Evolutionary conservation across 2,888 invertebrate genomes (phyloP).

Genomic region (Habrosyne pyritoides): DNA sequence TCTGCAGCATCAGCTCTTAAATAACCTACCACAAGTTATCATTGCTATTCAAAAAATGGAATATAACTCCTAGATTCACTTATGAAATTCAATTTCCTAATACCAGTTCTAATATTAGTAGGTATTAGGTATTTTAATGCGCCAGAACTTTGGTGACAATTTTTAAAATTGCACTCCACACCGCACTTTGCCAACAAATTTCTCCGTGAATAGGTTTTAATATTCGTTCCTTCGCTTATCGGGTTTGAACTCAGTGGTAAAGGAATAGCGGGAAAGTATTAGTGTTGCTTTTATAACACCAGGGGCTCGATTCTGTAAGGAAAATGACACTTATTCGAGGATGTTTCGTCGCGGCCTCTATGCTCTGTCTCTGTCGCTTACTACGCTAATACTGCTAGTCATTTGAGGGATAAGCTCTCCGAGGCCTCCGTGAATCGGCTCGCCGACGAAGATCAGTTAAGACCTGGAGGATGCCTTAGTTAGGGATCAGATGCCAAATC

Average conservation of each 20-base stretch:
- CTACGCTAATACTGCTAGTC: too few relatives aligned
- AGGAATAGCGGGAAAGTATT: slow-evolving; percentile 15
- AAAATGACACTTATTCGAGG: too few relatives aligned
- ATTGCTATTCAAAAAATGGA: not conserved
- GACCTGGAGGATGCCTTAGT: too few relatives aligned
- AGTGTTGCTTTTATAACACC: slow-evolving; percentile 11
- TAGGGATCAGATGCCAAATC: too few relatives aligned
- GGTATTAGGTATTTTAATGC: not conserved
- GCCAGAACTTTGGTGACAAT: slow-evolving; percentile 30
- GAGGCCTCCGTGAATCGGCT: too few relatives aligned
- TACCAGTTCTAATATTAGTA: not conserved
- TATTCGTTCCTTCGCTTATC: slow-evolving; percentile 44
- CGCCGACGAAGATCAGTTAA: too few relatives aligned
- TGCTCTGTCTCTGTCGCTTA: too few relatives aligned
- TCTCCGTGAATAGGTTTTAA: slow-evolving; percentile 49
- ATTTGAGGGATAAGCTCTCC: too few relatives aligned
- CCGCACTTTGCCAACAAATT: slow-evolving; percentile 39
- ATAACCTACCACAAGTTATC: too few relatives aligned
- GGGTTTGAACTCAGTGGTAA: slow-evolving; percentile 13
- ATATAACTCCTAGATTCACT: not conserved
- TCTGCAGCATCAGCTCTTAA: too few relatives aligned
- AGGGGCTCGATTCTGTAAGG: too few relatives aligned
- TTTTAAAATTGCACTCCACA: slow-evolving; percentile 39
- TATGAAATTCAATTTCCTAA: not conserved
- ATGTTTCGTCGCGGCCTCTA: too few relatives aligned